phyloP scores from a whole-genome alignment of 1,140 invertebrate genomes.

The Elymnias hypermnestra region DNA sequence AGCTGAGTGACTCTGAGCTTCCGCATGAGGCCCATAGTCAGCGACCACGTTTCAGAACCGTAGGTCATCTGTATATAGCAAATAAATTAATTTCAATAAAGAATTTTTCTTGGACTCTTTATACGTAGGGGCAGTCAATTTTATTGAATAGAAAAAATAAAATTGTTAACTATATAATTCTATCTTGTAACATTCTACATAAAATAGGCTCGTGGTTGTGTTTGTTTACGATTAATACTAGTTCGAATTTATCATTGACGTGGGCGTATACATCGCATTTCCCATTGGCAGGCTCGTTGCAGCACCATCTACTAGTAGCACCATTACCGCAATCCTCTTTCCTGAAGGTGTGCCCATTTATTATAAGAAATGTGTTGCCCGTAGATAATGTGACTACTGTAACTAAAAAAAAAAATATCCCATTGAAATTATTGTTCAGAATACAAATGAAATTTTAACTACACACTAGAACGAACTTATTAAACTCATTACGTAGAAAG shows the following conservation, averaged over 20 bases:
- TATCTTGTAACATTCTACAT: conserved; percentile 43
- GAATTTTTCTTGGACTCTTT: too few relatives aligned
- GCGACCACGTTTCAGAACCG: too few relatives aligned
- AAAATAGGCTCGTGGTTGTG: conserved; percentile 54
- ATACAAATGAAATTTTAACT: background rate
- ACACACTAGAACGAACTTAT: too few relatives aligned
- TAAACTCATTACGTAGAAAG: too few relatives aligned
- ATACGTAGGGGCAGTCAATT: too few relatives aligned
- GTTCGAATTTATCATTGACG: conserved; percentile 50
- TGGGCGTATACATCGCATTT: conserved; percentile 50
- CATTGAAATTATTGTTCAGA: background rate
- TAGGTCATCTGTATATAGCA: too few relatives aligned
- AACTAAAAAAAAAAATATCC: conserved; percentile 37
- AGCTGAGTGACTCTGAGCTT: too few relatives aligned
- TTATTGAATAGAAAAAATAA: background rate
- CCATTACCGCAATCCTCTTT: conserved; percentile 36
- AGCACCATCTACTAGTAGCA: conserved; percentile 46
- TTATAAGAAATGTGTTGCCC: conserved; percentile 49
- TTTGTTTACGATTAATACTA: conserved; percentile 36
- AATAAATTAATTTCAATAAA: too few relatives aligned
- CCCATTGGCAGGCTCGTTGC: conserved; percentile 39
- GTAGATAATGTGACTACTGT: conserved; percentile 47
- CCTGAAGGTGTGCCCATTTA: conserved; percentile 56
- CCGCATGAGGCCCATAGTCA: too few relatives aligned
- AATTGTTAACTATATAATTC: conserved; percentile 36